These are phyloP conservation scores for Spinus olivaceus DNA, from an alignment of 2,797 vertebrate species.

Conservation along the genomic window DNA sequence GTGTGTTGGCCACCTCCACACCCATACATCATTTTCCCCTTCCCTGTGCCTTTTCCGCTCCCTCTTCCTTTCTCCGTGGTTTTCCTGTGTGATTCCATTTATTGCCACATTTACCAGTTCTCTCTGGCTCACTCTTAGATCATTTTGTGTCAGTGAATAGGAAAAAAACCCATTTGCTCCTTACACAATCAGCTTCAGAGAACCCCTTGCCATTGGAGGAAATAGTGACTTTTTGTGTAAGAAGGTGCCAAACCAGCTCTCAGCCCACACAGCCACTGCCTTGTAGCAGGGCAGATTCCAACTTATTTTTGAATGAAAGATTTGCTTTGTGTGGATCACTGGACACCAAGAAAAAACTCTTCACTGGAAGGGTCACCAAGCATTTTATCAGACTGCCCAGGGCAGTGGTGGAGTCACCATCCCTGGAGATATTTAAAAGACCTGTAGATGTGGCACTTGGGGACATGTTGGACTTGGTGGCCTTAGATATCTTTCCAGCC, in stretches of 20 bases:
- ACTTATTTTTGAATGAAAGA: neutral
- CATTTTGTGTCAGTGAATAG: neutral
- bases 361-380: neutral
- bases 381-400: neutral
- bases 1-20: neutral
- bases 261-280: rapidly evolving
- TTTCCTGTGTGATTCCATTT: neutral
- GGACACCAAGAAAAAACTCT: neutral
- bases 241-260: neutral
- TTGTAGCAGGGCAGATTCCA: neutral
- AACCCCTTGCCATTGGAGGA: neutral
- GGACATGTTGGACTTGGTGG: neutral
- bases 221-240: neutral
- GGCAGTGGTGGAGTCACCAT: neutral
- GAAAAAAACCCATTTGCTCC: neutral
- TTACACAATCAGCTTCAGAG: rapidly evolving
- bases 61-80: neutral
- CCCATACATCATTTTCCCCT: neutral
- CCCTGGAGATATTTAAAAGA: neutral
- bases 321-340: no score
- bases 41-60: neutral
- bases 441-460: rapidly evolving
- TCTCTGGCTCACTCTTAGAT: neutral
- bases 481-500: neutral
- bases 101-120: neutral